phyloP scores from a whole-genome alignment of 2,888 invertebrate genomes.

The Microdon myrmicae region DNA sequence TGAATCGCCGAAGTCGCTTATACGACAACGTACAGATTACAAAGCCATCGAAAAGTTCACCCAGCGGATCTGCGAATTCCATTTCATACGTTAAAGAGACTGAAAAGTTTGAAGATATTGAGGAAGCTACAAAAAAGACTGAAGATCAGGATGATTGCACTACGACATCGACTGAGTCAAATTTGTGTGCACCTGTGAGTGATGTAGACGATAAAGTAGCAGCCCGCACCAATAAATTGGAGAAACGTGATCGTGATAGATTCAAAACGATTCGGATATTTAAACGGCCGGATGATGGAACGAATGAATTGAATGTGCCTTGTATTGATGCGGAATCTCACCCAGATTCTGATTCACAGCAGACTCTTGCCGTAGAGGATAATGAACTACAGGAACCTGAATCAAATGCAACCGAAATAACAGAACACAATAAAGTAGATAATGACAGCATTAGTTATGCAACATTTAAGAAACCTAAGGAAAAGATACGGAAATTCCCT shows the following conservation, averaged over 20 bases:
- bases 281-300: slow-evolving; percentile 54
- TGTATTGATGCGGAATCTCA: slow-evolving; percentile 61
- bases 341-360: slow-evolving; percentile 22
- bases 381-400: slow-evolving; percentile 11
- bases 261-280: slow-evolving; percentile 67
- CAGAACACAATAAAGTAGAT: slow-evolving; percentile 28
- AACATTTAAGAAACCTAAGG: slow-evolving; percentile 63
- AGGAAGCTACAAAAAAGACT: slow-evolving; percentile 37
- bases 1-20: slow-evolving; percentile 64
- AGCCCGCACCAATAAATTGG: slow-evolving; percentile 53
- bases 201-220: too few relatives aligned
- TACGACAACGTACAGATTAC: slow-evolving; percentile 64
- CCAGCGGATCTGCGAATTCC: slow-evolving; percentile 53
- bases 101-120: slow-evolving; percentile 41
- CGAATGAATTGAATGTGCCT: slow-evolving; percentile 62
- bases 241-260: slow-evolving; percentile 64
- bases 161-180: slow-evolving; percentile 50
- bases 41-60: slow-evolving; percentile 46
- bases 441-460: slow-evolving; percentile 54
- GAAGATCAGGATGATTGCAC: slow-evolving; percentile 48
- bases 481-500: slow-evolving; percentile 53
- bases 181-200: slow-evolving; percentile 37
- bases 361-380: slow-evolving; percentile 35
- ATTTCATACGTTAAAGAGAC: slow-evolving; percentile 58
- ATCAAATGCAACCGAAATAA: slow-evolving; percentile 5